A percentile compares a stretch with the other conserved stretches of the same genome.
Evolutionary conservation across 1,140 invertebrate species (phyloP).

Genomic region (Odontomachus brunneus): DNA sequence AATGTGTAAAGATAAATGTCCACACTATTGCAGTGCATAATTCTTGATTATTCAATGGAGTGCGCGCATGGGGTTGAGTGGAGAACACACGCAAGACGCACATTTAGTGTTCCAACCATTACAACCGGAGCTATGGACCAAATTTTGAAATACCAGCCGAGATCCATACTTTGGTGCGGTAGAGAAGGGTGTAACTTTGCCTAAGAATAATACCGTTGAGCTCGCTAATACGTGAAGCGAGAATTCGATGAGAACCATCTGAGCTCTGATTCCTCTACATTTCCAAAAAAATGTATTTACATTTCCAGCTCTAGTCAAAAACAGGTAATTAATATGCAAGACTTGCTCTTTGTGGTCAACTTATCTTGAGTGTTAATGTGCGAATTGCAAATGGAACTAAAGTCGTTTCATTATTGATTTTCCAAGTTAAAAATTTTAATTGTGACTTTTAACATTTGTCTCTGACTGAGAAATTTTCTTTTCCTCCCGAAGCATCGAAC

Average conservation of each 20-base stretch:
- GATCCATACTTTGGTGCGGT: constrained; percentile 86
- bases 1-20: background rate
- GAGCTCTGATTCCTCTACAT: constrained; percentile 86
- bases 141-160: constrained; percentile 81
- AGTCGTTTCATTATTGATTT: background rate
- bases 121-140: constrained; percentile 78
- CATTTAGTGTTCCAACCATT: constrained; percentile 78
- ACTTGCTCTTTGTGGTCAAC: constrained; percentile 85
- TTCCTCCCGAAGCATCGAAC: too few relatives aligned
- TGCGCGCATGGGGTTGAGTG: constrained; percentile 73
- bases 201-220: constrained; percentile 81
- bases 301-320: constrained; percentile 83
- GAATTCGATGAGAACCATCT: constrained; percentile 85
- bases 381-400: constrained; percentile 75
- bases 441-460: constrained; percentile 26
- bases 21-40: constrained; percentile 76
- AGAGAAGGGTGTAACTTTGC: constrained; percentile 84
- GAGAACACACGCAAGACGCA: constrained; percentile 73
- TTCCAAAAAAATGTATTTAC: constrained; percentile 85
- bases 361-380: constrained; percentile 64
- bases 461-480: background rate
- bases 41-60: constrained; percentile 74
- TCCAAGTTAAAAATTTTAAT: background rate
- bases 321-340: constrained; percentile 83
- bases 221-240: constrained; percentile 82